phyloP scores from a whole-genome alignment of 2,888 invertebrate genomes.

The Prosopocoilus inquinatus region DNA sequence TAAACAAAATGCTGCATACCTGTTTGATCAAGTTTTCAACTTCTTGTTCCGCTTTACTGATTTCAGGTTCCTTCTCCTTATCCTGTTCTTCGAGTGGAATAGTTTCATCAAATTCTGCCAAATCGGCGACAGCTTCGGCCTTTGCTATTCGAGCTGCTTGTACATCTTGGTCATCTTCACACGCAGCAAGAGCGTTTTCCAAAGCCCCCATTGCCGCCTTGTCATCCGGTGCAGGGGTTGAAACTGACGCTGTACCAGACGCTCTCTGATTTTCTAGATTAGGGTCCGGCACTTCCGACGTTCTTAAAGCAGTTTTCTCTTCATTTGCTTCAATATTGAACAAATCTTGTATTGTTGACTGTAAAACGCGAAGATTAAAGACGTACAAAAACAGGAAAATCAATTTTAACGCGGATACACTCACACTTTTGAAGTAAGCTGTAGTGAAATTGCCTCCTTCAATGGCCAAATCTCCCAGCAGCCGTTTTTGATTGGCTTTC shows the following conservation, averaged over 20 bases:
- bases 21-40: constrained; percentile 70
- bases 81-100: constrained; percentile 79
- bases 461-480: constrained; percentile 95
- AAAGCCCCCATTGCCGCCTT: constrained; percentile 64
- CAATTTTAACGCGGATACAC: constrained; percentile 33
- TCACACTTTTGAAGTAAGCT: constrained; percentile 86
- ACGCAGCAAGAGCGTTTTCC: constrained; percentile 83
- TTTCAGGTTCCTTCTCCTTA: constrained; percentile 55
- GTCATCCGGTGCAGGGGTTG: constrained; percentile 50
- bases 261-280: constrained; percentile 48
- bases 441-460: constrained; percentile 99
- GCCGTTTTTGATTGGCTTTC: constrained; percentile 96
- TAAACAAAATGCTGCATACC: constrained; percentile 48
- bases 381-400: not conserved
- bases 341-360: constrained; percentile 90
- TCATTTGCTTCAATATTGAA: constrained; percentile 74
- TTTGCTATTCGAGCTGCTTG: constrained; percentile 85
- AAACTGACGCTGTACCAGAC: constrained; percentile 26
- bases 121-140: constrained; percentile 84
- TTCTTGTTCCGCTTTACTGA: constrained; percentile 72
- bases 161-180: constrained; percentile 94
- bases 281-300: constrained; percentile 59
- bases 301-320: constrained; percentile 55
- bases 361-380: constrained; percentile 29
- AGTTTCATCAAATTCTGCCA: constrained; percentile 94